phyloP scores from a whole-genome alignment of 1,140 invertebrate genomes.

The Drosophila baimaii region DNA sequence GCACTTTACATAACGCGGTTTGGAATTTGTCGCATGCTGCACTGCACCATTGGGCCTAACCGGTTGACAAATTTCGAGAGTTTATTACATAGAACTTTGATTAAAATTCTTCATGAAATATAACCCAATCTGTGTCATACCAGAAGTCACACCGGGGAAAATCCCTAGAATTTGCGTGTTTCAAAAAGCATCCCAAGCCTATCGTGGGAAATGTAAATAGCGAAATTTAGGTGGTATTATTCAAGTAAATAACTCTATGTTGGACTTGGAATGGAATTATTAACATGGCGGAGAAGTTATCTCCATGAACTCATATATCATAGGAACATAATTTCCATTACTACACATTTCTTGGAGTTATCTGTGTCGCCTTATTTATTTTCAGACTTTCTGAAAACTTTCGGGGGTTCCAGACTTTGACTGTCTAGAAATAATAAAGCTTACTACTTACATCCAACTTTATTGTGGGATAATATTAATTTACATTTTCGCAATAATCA shows the following conservation, averaged over 20 bases:
- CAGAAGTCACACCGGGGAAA: not conserved
- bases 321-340: not conserved
- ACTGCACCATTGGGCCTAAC: not conserved
- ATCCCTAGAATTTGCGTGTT: not conserved
- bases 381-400: not conserved
- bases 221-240: not conserved
- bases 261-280: too few relatives aligned
- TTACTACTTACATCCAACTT: too few relatives aligned
- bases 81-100: not conserved
- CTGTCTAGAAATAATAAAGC: not conserved
- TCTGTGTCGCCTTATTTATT: not conserved
- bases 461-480: too few relatives aligned
- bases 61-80: not conserved
- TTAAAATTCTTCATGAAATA: not conserved
- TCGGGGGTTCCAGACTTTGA: too few relatives aligned
- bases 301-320: too few relatives aligned
- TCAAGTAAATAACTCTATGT: too few relatives aligned
- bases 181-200: not conserved
- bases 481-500: too few relatives aligned
- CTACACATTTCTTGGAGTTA: not conserved
- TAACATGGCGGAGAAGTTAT: too few relatives aligned
- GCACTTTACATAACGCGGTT: conserved; percentile 71
- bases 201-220: not conserved
- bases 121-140: not conserved
- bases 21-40: conserved; percentile 21